Base-by-base conservation (phyloP, 2,888 invertebrate species). In the Sussaba pulchella region DNA sequence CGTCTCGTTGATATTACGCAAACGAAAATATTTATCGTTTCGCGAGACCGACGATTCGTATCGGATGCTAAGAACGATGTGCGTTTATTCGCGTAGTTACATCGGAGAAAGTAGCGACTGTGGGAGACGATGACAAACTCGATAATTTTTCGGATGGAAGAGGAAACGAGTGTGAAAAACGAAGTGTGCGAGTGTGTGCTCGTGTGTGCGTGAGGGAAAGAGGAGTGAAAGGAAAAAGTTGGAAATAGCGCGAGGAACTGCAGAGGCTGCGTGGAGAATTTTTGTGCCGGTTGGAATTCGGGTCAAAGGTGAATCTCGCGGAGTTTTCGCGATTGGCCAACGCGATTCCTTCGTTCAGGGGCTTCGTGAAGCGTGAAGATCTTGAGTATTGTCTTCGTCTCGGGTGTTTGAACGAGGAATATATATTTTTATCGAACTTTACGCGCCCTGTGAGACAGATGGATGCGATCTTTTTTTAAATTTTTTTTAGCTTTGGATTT, bases 351-450 rank as follows among this genome's bases (percentile, higher is more conserved):
- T 9, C 43, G 43, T 10, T n/a, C n/a, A n/a, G n/a, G n/a, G 43
- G 43, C 17, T 57, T 10, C 52, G 14, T 31, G 57, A 26, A 80
- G 66, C 79, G 79, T 80, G 75, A 71, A 75, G 75, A 66, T 80
- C 71, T 71, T 26, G 57, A 66, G 64, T 74, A 80, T 80, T 80
- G 79, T 80, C 36, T 64, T 52, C 77, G 47, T 41, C 59, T 71
- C 75, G 66, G 19, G 21, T 64, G 43, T 26, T 64, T 64, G 6
- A 73, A 74, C 74, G 57, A 70, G 43, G 70, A 70, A 71, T 80
- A 52, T n/a, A n/a, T 41, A 73, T 80, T 70, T 61, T 14, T 24
- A 26, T 2, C 36, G 31, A 57, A 57, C 57, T 3, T 67, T 36
- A 8, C 47, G 66, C 54, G 45, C 39, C 14, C 19, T 19, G 21